Conservation (phyloP, 1,140 invertebrate species). For the Teleopsis dalmanni region DNA sequence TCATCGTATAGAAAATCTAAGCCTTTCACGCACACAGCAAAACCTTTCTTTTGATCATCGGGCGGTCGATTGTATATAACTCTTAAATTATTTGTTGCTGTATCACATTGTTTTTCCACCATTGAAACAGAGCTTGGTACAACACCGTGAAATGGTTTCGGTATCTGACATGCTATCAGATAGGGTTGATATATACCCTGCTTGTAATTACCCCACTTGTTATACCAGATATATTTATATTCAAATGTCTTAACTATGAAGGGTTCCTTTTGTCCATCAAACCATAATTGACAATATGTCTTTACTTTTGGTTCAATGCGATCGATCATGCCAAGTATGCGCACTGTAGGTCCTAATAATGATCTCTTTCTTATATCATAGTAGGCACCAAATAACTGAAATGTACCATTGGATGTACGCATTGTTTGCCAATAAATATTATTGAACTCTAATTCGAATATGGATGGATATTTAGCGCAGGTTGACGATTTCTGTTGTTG, state of each 20-base stretch:
- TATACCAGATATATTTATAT: slow-evolving; percentile 91
- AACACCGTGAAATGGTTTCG: slow-evolving; percentile 61
- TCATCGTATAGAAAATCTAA: slow-evolving; percentile 89
- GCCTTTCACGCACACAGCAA: slow-evolving; percentile 94
- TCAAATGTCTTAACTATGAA: slow-evolving; percentile 73
- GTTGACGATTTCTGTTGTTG: slow-evolving; percentile 61
- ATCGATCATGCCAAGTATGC: slow-evolving; percentile 86
- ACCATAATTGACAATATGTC: slow-evolving; percentile 86
- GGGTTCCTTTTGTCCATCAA: slow-evolving; percentile 70
- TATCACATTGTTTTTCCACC: slow-evolving; percentile 77
- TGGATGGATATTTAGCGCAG: slow-evolving; percentile 73
- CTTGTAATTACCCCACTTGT: slow-evolving; percentile 91
- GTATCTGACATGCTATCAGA: slow-evolving; percentile 78
- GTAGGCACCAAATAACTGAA: slow-evolving; percentile 83
- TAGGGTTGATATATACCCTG: slow-evolving; percentile 88
- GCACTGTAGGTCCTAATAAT: slow-evolving; percentile 67
- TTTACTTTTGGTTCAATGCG: slow-evolving; percentile 74
- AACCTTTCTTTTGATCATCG: slow-evolving; percentile 62
- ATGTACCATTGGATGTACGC: slow-evolving; percentile 71
- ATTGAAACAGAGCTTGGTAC: slow-evolving; percentile 80
- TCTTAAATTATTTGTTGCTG: slow-evolving; percentile 76
- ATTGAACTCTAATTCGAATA: slow-evolving; percentile 84
- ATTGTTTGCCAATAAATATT: slow-evolving; percentile 86
- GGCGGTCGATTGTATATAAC: slow-evolving; percentile 72
- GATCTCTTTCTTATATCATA: slow-evolving; percentile 73